Conservation (phyloP, 1,140 invertebrate species). For the Drosophila nigrodunni region DNA sequence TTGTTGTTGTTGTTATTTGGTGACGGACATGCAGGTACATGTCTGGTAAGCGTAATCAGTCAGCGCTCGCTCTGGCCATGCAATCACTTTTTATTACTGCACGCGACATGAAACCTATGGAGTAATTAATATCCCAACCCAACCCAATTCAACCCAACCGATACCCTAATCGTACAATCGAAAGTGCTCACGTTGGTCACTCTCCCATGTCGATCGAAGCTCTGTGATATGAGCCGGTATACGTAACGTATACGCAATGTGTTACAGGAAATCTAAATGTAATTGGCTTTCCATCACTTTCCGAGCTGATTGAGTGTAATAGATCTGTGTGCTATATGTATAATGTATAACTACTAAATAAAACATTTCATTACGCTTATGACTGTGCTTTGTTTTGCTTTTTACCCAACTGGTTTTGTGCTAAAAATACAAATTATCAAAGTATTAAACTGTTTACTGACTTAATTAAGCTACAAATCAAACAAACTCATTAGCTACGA, state of each 20-base stretch:
- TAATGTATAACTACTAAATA: background rate
- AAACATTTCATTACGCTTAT: background rate
- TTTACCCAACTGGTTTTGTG: slow-evolving; percentile 12
- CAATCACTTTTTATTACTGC: slow-evolving; percentile 33
- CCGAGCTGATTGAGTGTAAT: background rate
- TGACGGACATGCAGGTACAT: slow-evolving; percentile 13
- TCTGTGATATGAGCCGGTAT: slow-evolving; percentile 10
- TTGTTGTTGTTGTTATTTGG: slow-evolving; percentile 17
- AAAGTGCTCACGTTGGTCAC: slow-evolving; percentile 21
- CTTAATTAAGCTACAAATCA: background rate
- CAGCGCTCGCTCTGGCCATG: slow-evolving; percentile 9
- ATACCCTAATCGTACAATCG: slow-evolving; percentile 14
- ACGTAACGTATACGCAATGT: slow-evolving; percentile 44
- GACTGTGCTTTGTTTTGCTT: slow-evolving; percentile 25
- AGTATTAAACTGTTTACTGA: background rate
- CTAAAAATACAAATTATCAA: background rate
- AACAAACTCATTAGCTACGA: background rate
- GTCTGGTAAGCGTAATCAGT: slow-evolving; percentile 13
- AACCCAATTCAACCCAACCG: too few relatives aligned
- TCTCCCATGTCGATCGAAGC: slow-evolving; percentile 30
- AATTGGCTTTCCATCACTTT: background rate
- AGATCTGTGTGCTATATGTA: background rate
- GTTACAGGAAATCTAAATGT: slow-evolving; percentile 25
- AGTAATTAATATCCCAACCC: slow-evolving; percentile 33
- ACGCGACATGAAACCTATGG: background rate